A percentile compares a stretch with the other conserved stretches of the same genome.
Evolutionary conservation across 2,113 vertebrate species (phyloP).

Genomic region (Grammomys dolichurus): DNA sequence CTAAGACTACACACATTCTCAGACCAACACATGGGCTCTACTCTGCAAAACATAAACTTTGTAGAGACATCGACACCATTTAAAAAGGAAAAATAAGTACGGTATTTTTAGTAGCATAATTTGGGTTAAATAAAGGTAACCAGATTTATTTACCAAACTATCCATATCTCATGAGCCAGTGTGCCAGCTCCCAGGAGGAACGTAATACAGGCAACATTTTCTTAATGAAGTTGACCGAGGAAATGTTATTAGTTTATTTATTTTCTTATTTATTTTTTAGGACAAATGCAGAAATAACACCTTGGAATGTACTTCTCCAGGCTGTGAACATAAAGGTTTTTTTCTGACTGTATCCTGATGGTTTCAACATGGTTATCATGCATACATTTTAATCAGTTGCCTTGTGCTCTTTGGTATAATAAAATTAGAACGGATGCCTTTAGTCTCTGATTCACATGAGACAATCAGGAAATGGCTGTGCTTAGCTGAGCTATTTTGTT

Average conservation of each 20-base stretch:
- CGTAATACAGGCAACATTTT: neutral
- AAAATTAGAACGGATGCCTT: neutral
- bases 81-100: neutral
- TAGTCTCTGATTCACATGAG: neutral
- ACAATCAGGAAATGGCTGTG: neutral
- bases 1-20: neutral
- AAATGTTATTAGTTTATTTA: neutral
- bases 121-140: constrained; percentile 36
- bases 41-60: neutral
- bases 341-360: neutral
- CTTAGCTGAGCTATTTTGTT: neutral
- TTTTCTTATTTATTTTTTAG: neutral
- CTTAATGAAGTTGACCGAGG: neutral
- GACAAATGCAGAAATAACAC: neutral
- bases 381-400: neutral
- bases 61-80: neutral
- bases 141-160: constrained; percentile 31
- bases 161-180: neutral
- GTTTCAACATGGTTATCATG: neutral
- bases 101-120: constrained; percentile 12
- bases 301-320: neutral
- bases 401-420: neutral
- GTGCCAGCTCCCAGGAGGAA: neutral
- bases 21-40: neutral
- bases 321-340: constrained; percentile 20